Evolutionary conservation across 2,113 vertebrate genomes (phyloP).

Genomic region (Atherinomorus stipes): DNA sequence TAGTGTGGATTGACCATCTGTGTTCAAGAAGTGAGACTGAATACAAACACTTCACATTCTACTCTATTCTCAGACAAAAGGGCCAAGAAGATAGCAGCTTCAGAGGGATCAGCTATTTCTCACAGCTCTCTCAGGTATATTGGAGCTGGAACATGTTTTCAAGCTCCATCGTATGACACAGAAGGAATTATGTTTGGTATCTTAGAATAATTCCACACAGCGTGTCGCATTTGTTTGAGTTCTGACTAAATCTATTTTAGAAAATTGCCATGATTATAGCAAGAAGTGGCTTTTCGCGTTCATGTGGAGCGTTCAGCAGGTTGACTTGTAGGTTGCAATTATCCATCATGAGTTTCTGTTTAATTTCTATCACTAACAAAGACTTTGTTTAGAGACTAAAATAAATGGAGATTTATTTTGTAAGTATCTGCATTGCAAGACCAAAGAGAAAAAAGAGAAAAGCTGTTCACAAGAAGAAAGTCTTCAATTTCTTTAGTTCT

Average conservation of each 20-base stretch:
- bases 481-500: background rate
- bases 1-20: slow-evolving; percentile 1
- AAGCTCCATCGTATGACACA: background rate
- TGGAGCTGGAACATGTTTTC: background rate
- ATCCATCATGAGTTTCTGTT: background rate
- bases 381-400: background rate
- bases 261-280: slow-evolving; percentile 1
- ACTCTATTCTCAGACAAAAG: slow-evolving; percentile 4
- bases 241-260: background rate
- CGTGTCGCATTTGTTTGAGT: background rate
- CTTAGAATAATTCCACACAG: background rate
- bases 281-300: background rate
- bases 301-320: background rate
- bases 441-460: too few species aligned
- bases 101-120: background rate
- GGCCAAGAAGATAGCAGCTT: background rate
- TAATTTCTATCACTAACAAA: background rate
- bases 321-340: background rate
- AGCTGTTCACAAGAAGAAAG: too few species aligned
- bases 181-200: background rate
- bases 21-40: background rate
- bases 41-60: slow-evolving; percentile 20
- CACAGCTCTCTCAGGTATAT: background rate
- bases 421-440: too few species aligned
- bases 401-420: background rate